Evolutionary conservation across 1,140 invertebrate genomes (phyloP).

Genomic region (Papilio machaon): DNA sequence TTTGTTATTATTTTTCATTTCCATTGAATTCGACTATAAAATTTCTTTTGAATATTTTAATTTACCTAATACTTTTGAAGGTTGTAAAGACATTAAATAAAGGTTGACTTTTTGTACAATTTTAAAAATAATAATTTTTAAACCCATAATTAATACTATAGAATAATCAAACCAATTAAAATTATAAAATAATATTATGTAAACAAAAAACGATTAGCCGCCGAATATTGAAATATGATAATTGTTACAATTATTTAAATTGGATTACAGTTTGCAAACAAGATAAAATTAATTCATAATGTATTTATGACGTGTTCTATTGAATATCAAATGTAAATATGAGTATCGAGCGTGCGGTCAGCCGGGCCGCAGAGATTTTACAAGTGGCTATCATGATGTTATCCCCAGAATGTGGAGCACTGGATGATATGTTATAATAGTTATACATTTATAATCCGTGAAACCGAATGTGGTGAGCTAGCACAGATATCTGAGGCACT

Average conservation of each 20-base stretch:
- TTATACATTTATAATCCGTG: neutral
- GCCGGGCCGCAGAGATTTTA: constrained; percentile 60
- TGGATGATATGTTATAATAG: constrained; percentile 8
- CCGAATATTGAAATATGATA: neutral
- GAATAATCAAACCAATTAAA: too few species aligned
- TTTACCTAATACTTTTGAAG: too few species aligned
- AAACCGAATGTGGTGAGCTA: constrained; percentile 28
- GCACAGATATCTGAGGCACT: neutral
- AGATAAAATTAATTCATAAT: constrained; percentile 1
- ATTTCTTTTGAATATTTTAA: too few species aligned
- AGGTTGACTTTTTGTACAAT: too few species aligned
- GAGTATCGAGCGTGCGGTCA: constrained; percentile 55
- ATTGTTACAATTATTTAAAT: neutral
- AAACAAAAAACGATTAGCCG: neutral
- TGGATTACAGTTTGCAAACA: neutral
- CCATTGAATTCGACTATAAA: too few species aligned
- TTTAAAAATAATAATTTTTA: too few species aligned
- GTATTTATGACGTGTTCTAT: neutral
- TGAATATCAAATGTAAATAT: constrained; percentile 19
- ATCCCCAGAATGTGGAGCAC: constrained; percentile 26
- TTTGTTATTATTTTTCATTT: too few species aligned
- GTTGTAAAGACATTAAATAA: too few species aligned
- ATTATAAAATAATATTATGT: too few species aligned
- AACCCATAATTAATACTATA: too few species aligned
- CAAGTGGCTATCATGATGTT: constrained; percentile 51